Evolutionary conservation across 2,797 vertebrate genomes (phyloP), one percentile per base, ranked within the genome.

Genomic region (Microchirus variegatus): DNA sequence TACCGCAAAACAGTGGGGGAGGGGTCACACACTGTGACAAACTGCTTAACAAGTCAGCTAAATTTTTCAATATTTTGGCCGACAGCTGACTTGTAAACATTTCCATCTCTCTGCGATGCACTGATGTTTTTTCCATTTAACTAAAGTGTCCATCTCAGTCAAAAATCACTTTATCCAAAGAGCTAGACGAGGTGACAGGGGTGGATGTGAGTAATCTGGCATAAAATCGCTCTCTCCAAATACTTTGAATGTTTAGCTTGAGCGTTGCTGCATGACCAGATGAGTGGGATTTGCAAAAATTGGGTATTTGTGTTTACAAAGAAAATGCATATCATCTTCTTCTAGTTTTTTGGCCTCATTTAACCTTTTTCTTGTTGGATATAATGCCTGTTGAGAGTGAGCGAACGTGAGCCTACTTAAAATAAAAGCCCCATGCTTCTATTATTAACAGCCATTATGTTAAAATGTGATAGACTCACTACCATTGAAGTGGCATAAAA

Each of bases 171-270:
- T 73, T 19, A 69, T 45, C 40, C 41, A 36, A 54, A 63, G 35
- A 70, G 67, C 58, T 63, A 26, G 42, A 63, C 17, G 51, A 75
- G 78, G 67, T 53, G 64, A 67, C 58, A 51, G 49, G 73, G 65
- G 52, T 70, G 38, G 69, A 67, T 46, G 50, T 35, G 41, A 72
- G 72, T 84, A 75, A 81, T 56, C 73, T 67, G 58, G 63, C 53
- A 50, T 61, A 67, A 67, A 70, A 82, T 81, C 73, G 59, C 59
- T 65, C 56, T 62, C 59, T 63, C 53, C 63, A 82, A 78, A 83
- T 77, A 80, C 69, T 80, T 78, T 48, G 53, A 69, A 75, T 79
- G 55, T 77, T 77, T 66, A 67, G 53, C 58, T 59, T 38, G 43
- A 76, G 76, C 69, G 72, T 70, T 67, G 63, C 75, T 52, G 63